Evolutionary conservation across 2,113 vertebrate species (phyloP), one percentile per base, ranked within the genome.

Genomic region (Psittacus erithacus): DNA sequence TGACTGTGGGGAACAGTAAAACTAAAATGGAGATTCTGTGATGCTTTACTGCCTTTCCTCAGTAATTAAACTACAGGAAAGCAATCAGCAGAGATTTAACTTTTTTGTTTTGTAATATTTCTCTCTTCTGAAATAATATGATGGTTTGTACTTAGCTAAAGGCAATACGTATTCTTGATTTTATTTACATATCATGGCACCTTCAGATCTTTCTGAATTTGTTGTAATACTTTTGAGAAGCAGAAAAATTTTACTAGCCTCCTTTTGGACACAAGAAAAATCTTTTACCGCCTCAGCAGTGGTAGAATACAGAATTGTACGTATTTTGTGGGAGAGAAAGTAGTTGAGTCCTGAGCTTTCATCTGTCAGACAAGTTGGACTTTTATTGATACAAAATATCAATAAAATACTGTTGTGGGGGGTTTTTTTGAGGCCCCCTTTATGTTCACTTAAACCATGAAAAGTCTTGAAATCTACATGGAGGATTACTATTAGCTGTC

Each of bases 1-100:
- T 93, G 76, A 50, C 94, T 93, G 20, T 90, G 64, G 92, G 92
- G 94, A 93, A 78, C 88, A 86, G 68, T 97, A 91, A 95, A 96
- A 59, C 50, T 70, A 33, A 92, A 94, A 83, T 93, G 88, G 77
- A 94, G 92, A 64, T 94, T 81, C 33, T 81, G 86, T 91, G 88
- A 84, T 90, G 92, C 94, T 47, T 95, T 86, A 67, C 91, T 94
- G 92, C 86, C 69, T 90, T 93, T 82, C 76, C 46, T 95, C 19
- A 8, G 82, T 93, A 94, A 97, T 92, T 86, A 88, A 95, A 91
- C 86, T 84, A 63, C 43, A 81, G 83, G 77, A 83, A 88, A 95
- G 55, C 64, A 88, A 69, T 94, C 90, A 86, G 50, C 47, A 86
- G 91, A 92, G 94, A 71, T 88, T 77, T 70, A 88, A 86, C 50